These are phyloP conservation scores for Grantiella picta DNA, from an alignment of 2,113 vertebrate species.

Conservation along the genomic window DNA sequence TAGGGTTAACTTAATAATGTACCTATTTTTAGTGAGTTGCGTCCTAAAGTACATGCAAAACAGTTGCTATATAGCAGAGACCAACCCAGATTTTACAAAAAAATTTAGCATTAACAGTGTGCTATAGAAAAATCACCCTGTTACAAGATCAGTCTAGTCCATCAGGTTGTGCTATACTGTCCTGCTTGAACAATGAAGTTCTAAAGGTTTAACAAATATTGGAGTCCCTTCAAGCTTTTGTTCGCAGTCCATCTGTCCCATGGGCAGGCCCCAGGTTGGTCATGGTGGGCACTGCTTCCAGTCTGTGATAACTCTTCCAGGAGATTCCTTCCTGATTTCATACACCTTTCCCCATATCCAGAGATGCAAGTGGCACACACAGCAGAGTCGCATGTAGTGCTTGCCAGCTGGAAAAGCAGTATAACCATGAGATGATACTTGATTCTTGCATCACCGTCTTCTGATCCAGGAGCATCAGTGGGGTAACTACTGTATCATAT, in stretches of 20 bases:
- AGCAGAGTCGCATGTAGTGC: background rate
- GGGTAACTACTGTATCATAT: background rate
- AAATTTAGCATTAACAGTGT: background rate
- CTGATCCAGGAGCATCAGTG: background rate
- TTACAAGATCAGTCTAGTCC: background rate
- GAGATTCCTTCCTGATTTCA: background rate
- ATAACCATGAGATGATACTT: background rate
- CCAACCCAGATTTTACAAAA: background rate
- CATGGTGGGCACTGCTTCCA: background rate
- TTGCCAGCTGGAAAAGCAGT: background rate
- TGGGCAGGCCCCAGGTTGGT: background rate
- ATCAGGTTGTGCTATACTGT: background rate
- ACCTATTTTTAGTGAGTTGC: background rate
- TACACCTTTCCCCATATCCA: background rate
- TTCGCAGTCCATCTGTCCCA: background rate
- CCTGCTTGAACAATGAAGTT: background rate
- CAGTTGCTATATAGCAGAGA: background rate
- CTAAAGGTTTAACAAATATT: background rate
- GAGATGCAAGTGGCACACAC: background rate
- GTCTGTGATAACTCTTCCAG: background rate
- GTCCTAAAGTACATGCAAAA: background rate
- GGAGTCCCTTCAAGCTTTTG: background rate
- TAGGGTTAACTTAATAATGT: background rate
- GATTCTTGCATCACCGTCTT: background rate
- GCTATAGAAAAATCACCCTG: background rate